phyloP scores from a whole-genome alignment of 1,140 invertebrate genomes.

The Mercenaria mercenaria region DNA sequence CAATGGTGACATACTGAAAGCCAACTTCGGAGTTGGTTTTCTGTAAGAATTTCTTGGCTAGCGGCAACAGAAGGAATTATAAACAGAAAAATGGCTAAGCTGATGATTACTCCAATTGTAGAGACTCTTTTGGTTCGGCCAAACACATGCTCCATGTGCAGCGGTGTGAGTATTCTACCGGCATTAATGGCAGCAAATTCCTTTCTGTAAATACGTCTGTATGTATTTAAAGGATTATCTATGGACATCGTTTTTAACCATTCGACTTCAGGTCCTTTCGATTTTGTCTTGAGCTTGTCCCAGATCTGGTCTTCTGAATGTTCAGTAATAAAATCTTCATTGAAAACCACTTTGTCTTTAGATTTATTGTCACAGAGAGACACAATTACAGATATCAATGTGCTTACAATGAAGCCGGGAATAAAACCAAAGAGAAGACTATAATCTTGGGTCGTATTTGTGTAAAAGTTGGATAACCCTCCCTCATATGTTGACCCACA shows the following conservation, averaged over 20 bases:
- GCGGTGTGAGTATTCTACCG: conserved; percentile 43
- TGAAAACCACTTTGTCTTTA: neutral
- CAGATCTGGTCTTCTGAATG: neutral
- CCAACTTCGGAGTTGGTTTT: neutral
- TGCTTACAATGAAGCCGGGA: conserved; percentile 65
- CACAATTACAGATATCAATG: conserved; percentile 67
- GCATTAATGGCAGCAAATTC: conserved; percentile 69
- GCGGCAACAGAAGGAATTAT: conserved; percentile 53
- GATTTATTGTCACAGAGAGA: conserved; percentile 66
- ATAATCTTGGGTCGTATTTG: conserved; percentile 74
- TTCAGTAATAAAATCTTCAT: neutral
- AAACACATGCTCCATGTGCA: conserved; percentile 61
- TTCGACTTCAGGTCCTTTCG: neutral
- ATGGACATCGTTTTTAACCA: conserved; percentile 79
- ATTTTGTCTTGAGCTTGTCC: neutral
- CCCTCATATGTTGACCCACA: conserved; percentile 71
- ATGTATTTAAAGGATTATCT: conserved; percentile 85
- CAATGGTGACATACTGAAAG: neutral
- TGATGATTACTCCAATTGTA: conserved; percentile 6
- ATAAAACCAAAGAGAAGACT: conserved; percentile 69
- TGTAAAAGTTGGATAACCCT: conserved; percentile 70
- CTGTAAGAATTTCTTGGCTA: neutral
- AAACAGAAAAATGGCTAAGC: conserved; percentile 62
- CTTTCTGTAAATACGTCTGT: conserved; percentile 79
- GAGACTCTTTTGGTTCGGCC: conserved; percentile 36